Percentiles rank a stretch among this genome's conserved stretches.
phyloP scores from a whole-genome alignment of 2,888 invertebrate genomes.

The Lasioglossum malachurum region DNA sequence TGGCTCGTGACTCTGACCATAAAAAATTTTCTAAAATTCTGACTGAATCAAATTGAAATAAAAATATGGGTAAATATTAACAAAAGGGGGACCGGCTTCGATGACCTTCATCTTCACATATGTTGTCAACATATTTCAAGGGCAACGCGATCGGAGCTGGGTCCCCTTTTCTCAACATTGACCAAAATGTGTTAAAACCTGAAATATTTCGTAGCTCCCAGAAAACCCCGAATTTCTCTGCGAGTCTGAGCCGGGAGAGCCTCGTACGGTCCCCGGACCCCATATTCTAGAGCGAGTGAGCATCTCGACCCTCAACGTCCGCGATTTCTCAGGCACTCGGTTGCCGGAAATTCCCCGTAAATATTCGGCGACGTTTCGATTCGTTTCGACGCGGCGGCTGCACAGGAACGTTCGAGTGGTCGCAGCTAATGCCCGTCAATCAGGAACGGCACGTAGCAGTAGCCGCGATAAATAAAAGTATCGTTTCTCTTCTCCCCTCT shows the following conservation, averaged over 20 bases:
- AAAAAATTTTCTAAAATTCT: background rate
- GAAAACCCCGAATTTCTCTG: background rate
- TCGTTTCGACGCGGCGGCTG: slow-evolving; percentile 29
- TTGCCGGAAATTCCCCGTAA: slow-evolving; percentile 37
- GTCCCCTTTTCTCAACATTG: no score
- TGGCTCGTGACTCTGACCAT: background rate
- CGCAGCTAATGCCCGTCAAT: slow-evolving; percentile 43
- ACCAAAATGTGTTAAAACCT: background rate
- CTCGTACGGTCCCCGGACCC: background rate
- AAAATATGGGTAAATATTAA: no score
- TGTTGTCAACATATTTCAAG: no score
- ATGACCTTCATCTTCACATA: no score
- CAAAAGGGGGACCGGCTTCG: no score
- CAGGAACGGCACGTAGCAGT: slow-evolving; percentile 41
- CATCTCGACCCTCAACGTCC: background rate
- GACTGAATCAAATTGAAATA: background rate
- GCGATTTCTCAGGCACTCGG: background rate
- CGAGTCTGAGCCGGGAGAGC: background rate
- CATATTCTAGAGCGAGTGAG: background rate
- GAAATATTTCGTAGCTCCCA: background rate
- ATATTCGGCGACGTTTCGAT: slow-evolving; percentile 45
- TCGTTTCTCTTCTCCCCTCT: background rate
- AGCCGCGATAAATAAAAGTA: slow-evolving; percentile 51
- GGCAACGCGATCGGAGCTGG: no score
- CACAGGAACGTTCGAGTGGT: slow-evolving; percentile 28